Conservation (phyloP, 2,888 invertebrate genomes). For the Tridacna gigas region DNA sequence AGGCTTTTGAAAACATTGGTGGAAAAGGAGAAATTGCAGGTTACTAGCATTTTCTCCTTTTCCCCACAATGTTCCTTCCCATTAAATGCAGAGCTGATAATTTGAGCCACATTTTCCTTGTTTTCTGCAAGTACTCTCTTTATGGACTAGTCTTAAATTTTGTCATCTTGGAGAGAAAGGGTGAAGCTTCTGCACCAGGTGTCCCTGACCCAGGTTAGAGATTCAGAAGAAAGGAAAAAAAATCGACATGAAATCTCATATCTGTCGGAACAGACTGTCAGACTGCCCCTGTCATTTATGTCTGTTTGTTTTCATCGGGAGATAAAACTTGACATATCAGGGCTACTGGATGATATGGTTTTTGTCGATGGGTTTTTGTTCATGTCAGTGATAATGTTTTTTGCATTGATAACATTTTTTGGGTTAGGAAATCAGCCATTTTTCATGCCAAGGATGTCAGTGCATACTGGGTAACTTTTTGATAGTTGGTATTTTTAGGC, state of each 20-base stretch:
- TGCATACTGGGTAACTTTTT: background rate
- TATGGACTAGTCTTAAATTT: too few relatives aligned
- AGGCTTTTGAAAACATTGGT: too few relatives aligned
- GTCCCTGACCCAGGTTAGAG: slow-evolving; percentile 1
- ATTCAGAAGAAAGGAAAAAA: slow-evolving; percentile 3
- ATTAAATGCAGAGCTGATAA: too few relatives aligned
- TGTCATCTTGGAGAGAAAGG: background rate
- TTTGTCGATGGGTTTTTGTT: slow-evolving; percentile 9
- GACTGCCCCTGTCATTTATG: slow-evolving; percentile 18
- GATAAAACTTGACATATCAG: slow-evolving; percentile 30
- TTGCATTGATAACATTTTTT: slow-evolving; percentile 5
- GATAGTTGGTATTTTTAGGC: too few relatives aligned
- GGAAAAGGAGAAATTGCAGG: too few relatives aligned
- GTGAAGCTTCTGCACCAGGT: background rate
- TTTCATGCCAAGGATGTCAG: background rate
- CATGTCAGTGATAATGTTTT: slow-evolving; percentile 13
- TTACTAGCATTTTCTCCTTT: slow-evolving; percentile 3
- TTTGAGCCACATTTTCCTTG: too few relatives aligned
- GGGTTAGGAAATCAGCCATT: background rate
- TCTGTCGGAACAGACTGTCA: slow-evolving; percentile 29
- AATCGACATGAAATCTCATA: slow-evolving; percentile 12
- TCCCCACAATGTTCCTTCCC: background rate
- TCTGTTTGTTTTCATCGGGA: slow-evolving; percentile 26
- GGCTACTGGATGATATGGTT: background rate
- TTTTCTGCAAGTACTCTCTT: too few relatives aligned